These are phyloP conservation scores for Xenotilapia longispinis DNA, from an alignment of 2,113 vertebrate species.

Conservation along the genomic window DNA sequence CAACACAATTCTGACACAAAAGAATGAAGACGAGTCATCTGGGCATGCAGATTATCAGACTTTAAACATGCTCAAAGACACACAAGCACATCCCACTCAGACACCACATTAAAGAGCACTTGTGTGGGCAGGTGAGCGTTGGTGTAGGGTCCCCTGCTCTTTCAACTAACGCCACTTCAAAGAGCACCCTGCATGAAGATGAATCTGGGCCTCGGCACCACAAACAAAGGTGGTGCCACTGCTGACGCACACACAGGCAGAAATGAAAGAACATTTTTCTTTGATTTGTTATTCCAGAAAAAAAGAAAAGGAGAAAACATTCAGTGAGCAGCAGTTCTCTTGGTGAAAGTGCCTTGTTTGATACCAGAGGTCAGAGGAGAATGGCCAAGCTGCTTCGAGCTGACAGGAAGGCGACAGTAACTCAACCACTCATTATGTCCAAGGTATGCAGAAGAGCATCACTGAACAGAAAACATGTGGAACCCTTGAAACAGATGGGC, in stretches of 20 bases:
- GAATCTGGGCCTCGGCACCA: constrained; percentile 52
- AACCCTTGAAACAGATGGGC: not conserved
- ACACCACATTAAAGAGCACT: constrained; percentile 66
- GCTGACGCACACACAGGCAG: not conserved
- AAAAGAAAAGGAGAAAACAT: not conserved
- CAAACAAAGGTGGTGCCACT: constrained; percentile 63
- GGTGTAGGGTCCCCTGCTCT: constrained; percentile 49
- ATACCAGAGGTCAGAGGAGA: not conserved
- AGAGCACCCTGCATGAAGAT: constrained; percentile 54
- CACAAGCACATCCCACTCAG: constrained; percentile 7
- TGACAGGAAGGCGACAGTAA: not conserved
- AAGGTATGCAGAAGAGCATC: not conserved
- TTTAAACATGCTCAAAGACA: not conserved
- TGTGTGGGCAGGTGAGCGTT: constrained; percentile 61
- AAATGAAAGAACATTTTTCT: not conserved
- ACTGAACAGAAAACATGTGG: not conserved
- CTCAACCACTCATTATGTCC: not conserved
- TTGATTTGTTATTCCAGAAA: not conserved
- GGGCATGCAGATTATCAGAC: constrained; percentile 14
- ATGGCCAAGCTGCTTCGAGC: not conserved
- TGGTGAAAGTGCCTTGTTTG: not conserved
- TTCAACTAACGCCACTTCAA: constrained; percentile 69
- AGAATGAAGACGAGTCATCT: not conserved
- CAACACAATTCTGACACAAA: not conserved
- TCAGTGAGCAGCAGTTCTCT: not conserved